Percentiles rank a stretch among this genome's conserved stretches.
Evolutionary conservation across 2,888 invertebrate genomes (phyloP).

Genomic region (Subacronicta megacephala): DNA sequence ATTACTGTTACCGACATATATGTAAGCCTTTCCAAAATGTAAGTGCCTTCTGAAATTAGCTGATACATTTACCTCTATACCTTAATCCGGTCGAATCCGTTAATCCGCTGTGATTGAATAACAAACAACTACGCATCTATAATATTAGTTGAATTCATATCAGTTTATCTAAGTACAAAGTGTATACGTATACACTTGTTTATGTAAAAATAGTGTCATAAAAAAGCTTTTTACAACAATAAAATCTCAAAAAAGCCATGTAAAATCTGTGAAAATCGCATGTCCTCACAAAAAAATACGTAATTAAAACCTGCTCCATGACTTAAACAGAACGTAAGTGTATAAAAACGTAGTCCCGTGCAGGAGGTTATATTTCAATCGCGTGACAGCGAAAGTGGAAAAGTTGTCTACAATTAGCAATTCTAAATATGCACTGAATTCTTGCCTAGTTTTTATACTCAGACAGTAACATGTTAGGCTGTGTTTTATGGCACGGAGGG

Average conservation of each 20-base stretch:
- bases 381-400: conserved; percentile 49
- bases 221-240: no score
- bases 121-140: conserved; percentile 1
- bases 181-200: no score
- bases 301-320: conserved; percentile 13
- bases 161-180: no score
- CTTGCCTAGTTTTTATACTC: conserved; percentile 51
- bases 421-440: conserved; percentile 57
- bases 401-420: conserved; percentile 58
- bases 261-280: conserved; percentile 8
- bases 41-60: neutral
- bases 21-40: neutral
- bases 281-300: conserved; percentile 4
- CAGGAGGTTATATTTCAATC: conserved; percentile 43
- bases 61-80: neutral
- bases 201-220: no score
- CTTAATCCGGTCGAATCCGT: neutral
- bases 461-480: conserved; percentile 41
- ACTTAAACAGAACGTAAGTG: conserved; percentile 19
- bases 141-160: neutral
- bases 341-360: conserved; percentile 33
- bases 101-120: neutral
- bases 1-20: neutral
- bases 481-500: conserved; percentile 30
- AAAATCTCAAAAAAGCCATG: no score